These are phyloP conservation scores for Eclectus roratus DNA, from an alignment of 2,113 vertebrate genomes.

Conservation along the genomic window DNA sequence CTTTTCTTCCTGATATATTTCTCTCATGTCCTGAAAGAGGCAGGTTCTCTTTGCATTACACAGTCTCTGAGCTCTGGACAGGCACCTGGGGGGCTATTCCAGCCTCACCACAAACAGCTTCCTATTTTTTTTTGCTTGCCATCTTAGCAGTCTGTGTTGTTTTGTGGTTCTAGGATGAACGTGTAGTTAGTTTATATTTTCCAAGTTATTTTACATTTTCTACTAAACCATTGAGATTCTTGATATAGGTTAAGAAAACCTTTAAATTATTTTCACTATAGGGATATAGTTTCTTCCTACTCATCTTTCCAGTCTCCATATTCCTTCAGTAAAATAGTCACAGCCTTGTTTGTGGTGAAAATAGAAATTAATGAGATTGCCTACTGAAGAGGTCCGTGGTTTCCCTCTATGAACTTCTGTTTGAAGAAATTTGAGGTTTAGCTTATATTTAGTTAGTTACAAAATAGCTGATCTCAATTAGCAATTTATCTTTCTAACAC, in stretches of 20 bases:
- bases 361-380: background rate
- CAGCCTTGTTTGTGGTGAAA: background rate
- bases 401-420: background rate
- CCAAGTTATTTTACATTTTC: background rate
- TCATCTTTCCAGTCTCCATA: background rate
- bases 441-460: background rate
- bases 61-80: background rate
- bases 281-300: background rate
- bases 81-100: background rate
- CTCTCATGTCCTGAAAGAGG: background rate
- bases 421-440: background rate
- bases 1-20: background rate
- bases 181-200: background rate
- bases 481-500: background rate
- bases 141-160: background rate
- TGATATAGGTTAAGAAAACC: background rate
- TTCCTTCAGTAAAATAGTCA: background rate
- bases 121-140: background rate
- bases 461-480: background rate
- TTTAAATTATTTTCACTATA: background rate
- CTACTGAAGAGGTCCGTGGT: background rate
- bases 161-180: background rate
- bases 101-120: fast-evolving
- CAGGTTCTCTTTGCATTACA: background rate
- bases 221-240: background rate